These are phyloP conservation scores for Carcina quercana DNA, from an alignment of 2,888 invertebrate genomes.

Conservation along the genomic window DNA sequence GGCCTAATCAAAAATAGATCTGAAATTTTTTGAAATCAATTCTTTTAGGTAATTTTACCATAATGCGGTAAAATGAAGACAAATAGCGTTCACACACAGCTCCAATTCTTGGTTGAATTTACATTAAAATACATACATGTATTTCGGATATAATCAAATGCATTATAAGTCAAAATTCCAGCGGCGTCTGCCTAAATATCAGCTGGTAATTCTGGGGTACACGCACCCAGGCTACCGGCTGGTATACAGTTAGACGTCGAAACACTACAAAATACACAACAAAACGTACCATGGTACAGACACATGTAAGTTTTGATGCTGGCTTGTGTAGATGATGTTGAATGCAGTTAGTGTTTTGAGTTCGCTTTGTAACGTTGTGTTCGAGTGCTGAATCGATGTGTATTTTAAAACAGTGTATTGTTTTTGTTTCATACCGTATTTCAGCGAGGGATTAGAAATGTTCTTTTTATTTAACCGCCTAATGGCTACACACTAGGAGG, in stretches of 20 bases:
- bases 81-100: no score
- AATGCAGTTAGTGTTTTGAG: no score
- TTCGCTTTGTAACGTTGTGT: slow-evolving; percentile 2
- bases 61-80: no score
- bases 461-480: not conserved
- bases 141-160: no score
- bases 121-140: no score
- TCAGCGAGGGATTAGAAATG: slow-evolving; percentile 9
- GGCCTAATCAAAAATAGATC: no score
- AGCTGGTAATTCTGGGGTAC: slow-evolving; percentile 98
- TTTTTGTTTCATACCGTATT: no score
- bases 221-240: slow-evolving; percentile 88
- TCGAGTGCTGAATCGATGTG: not conserved
- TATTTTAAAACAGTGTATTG: not conserved
- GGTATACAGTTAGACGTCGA: slow-evolving; percentile 78
- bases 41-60: no score
- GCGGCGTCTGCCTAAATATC: slow-evolving; percentile 85
- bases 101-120: no score
- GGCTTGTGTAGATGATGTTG: slow-evolving; percentile 20
- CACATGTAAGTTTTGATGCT: slow-evolving; percentile 48
- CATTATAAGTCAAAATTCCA: slow-evolving; percentile 4
- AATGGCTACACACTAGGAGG: no score
- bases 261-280: slow-evolving; percentile 23
- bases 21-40: no score
- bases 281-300: no score